Conservation (phyloP, 2,113 vertebrate genomes). For the Empidonax alnorum region DNA sequence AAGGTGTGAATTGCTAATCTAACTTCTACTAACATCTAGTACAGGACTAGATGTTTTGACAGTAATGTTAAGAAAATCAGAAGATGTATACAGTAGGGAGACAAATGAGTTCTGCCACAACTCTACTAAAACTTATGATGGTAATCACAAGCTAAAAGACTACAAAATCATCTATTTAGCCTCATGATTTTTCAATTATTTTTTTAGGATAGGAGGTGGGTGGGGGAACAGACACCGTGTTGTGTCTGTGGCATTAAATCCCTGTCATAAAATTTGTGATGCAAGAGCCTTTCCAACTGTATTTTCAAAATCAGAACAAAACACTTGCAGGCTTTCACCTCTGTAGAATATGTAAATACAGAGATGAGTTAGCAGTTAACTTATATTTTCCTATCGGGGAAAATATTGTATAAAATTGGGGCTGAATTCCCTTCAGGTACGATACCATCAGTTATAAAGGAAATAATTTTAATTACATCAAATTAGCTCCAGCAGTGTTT, state of each 20-base stretch:
- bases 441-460: neutral
- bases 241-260: neutral
- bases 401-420: neutral
- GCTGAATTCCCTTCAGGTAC: neutral
- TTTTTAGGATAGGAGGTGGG: neutral
- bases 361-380: neutral
- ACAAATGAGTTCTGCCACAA: slow-evolving; percentile 10
- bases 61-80: neutral
- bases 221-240: neutral
- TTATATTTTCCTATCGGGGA: neutral
- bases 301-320: neutral
- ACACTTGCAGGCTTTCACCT: neutral
- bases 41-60: neutral
- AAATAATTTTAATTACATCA: neutral
- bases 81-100: neutral
- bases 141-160: neutral
- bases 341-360: neutral
- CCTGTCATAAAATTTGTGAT: neutral
- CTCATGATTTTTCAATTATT: neutral
- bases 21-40: neutral
- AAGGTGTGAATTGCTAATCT: neutral
- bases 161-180: neutral
- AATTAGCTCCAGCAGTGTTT: neutral
- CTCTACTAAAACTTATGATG: neutral
- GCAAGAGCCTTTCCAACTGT: neutral